Conservation (phyloP, 2,888 invertebrate genomes). For the Erebia epiphron region DNA sequence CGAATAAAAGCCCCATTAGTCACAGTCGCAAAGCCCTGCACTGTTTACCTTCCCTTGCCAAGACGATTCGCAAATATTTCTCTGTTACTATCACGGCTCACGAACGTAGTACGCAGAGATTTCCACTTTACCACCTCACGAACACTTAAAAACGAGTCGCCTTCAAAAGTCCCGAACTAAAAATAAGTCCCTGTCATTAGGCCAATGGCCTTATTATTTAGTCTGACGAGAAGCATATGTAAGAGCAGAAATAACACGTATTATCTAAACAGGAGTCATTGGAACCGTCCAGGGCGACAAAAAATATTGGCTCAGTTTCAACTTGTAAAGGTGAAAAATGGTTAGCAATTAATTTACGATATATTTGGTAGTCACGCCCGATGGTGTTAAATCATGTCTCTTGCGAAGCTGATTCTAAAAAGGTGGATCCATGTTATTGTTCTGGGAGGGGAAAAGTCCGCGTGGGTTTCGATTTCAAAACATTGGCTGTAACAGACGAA, state of each 20-base stretch:
- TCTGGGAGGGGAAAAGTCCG: background rate
- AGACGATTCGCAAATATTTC: conserved; percentile 15
- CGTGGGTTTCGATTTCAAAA: background rate
- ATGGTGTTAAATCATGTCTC: background rate
- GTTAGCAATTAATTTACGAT: conserved; percentile 19
- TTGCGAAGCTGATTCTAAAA: conserved; percentile 6
- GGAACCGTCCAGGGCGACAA: conserved; percentile 48
- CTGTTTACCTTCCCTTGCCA: conserved; percentile 37
- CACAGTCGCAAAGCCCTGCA: conserved; percentile 4
- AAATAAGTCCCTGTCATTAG: conserved; percentile 77
- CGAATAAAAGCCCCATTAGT: conserved; percentile 9
- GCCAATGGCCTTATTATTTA: conserved; percentile 81
- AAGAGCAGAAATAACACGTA: conserved; percentile 75
- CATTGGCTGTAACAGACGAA: background rate
- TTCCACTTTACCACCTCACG: conserved; percentile 47
- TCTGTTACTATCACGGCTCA: conserved; percentile 21
- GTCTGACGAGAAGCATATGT: conserved; percentile 79
- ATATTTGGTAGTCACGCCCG: conserved; percentile 19
- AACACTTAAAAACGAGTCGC: conserved; percentile 61
- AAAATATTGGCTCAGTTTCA: conserved; percentile 72
- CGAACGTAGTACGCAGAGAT: conserved; percentile 30
- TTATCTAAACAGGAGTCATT: conserved; percentile 74
- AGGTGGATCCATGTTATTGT: conserved; percentile 8
- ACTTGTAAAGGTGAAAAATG: conserved; percentile 48
- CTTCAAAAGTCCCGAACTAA: conserved; percentile 64